Conservation (phyloP, 2,888 invertebrate species). For the Bimastos eiseni region DNA sequence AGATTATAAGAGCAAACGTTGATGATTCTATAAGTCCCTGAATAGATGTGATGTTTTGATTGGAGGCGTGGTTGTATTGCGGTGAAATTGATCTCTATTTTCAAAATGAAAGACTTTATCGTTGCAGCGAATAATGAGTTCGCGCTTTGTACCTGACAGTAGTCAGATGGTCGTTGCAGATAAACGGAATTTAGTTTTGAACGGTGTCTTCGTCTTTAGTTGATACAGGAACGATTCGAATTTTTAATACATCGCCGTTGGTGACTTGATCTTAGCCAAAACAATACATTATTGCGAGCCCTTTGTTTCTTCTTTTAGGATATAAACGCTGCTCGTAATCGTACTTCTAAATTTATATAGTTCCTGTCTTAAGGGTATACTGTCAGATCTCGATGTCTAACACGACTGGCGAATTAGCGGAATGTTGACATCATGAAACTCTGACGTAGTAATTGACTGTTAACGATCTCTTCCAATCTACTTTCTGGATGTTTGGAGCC, state of each 20-base stretch:
- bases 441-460: neutral
- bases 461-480: neutral
- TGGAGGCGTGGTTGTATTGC: neutral
- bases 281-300: neutral
- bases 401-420: neutral
- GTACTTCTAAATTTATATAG: neutral
- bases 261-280: neutral
- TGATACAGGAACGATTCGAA: neutral
- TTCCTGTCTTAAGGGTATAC: neutral
- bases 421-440: neutral
- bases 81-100: neutral
- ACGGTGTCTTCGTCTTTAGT: neutral
- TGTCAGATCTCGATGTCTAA: neutral
- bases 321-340: neutral
- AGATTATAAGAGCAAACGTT: neutral
- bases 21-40: neutral
- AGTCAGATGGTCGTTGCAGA: neutral
- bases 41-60: neutral
- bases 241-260: neutral
- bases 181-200: neutral
- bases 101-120: neutral
- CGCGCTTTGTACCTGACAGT: neutral
- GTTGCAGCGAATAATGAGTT: neutral
- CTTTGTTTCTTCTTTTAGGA: neutral
- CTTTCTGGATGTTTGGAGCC: neutral